phyloP scores from a whole-genome alignment of 2,888 invertebrate species.

The Dynastes hyllus region DNA sequence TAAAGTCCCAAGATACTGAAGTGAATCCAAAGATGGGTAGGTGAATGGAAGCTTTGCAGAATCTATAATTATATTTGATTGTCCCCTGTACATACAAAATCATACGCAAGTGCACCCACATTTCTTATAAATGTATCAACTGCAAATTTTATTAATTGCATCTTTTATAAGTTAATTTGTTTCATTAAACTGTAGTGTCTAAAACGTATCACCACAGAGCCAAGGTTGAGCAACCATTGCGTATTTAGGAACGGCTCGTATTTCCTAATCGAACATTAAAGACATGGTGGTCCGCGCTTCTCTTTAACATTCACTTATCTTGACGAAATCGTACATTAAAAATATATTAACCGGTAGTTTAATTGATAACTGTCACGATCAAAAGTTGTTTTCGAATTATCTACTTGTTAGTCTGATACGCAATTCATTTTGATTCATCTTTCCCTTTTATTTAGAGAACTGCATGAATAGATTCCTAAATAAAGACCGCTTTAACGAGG shows the following conservation, averaged over 20 bases:
- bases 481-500: constrained; percentile 34
- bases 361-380: constrained; percentile 33
- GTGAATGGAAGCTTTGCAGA: too few species aligned
- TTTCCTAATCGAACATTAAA: constrained; percentile 7
- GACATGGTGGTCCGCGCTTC: constrained; percentile 35
- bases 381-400: constrained; percentile 35
- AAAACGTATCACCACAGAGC: too few species aligned
- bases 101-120: neutral
- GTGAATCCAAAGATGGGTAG: too few species aligned
- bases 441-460: neutral
- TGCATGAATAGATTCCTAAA: constrained; percentile 9
- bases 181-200: too few species aligned
- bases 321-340: constrained; percentile 45
- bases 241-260: neutral
- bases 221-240: neutral
- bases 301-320: constrained; percentile 31
- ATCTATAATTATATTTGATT: too few species aligned
- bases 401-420: constrained; percentile 31
- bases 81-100: too few species aligned
- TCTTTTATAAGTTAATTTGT: too few species aligned
- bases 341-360: constrained; percentile 48
- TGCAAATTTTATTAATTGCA: too few species aligned
- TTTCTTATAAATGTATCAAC: too few species aligned
- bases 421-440: constrained; percentile 22
- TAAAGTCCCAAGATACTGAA: too few species aligned